Evolutionary conservation across 2,797 vertebrate species (phyloP), one percentile per base, ranked within the genome.

Genomic region (Tenualosa thibaudeaui): DNA sequence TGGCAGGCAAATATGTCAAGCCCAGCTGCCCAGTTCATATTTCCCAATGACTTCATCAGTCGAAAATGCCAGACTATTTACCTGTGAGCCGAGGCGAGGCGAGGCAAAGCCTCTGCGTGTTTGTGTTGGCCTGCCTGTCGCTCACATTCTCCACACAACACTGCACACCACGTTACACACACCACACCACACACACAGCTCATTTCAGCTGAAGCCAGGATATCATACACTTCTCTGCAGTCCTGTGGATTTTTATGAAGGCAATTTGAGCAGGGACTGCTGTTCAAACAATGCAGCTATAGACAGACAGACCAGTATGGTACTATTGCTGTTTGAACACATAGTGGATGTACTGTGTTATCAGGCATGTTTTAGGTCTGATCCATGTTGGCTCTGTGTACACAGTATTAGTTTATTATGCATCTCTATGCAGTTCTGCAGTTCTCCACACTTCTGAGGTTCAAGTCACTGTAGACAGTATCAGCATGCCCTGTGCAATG

Each of bases 51-150:
- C 85, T 88, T 85, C 85, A 86, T 87, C 86, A 86, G 84, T 87
- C 84, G 83, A 40, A 84, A 83, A 85, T 86, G 86, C 83, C 65
- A 86, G 88, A 88, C 84, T 65, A 85, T 88, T 87, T 87, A 84
- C 78, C 43, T n/a, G 83, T 83, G 81, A 87, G 81, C 86, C 86
- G 83, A 86, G 81, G 87, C 37, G 65, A 37, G 65, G 13, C 31
- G 2, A 37, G 81, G 4, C 56, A 0, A 22, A 19, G 19, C 82
- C 86, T 83, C 46, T 2, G 81, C 24, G 68, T 75, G 68, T 75
- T 37, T 40, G 68, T 75, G 37, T 75, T 75, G 31, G 68, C 68
- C 68, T 13, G 13, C 68, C 68, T 75, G 31, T 37, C 31, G 37
- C 31, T 40, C 68, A 75, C 15, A 75, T 75, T 75, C 15, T 75